phyloP scores from a whole-genome alignment of 1,140 invertebrate species.

The Ceratosolen solmsi region DNA sequence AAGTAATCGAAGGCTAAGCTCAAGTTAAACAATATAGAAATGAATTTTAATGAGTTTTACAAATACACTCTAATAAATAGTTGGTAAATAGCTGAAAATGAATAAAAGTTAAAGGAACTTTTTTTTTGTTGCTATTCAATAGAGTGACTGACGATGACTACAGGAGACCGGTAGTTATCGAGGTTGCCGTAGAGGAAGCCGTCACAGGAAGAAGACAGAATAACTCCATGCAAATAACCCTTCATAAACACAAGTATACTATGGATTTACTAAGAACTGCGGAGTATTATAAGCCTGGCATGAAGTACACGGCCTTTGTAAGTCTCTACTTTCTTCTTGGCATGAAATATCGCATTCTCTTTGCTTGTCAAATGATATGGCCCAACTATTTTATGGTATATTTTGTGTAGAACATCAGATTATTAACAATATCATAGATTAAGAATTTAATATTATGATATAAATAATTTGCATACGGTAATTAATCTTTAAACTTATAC shows the following conservation, averaged over 20 bases:
- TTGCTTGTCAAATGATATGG: no score
- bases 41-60: neutral
- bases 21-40: neutral
- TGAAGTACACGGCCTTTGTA: conserved; percentile 88
- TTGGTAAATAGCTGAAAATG: neutral
- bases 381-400: no score
- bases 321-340: conserved; percentile 61
- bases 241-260: conserved; percentile 88
- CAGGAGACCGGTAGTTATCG: conserved; percentile 82
- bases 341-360: conserved; percentile 21
- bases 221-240: conserved; percentile 79
- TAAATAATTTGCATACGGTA: no score
- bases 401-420: no score
- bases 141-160: conserved; percentile 78
- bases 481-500: no score
- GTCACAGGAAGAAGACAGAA: conserved; percentile 88
- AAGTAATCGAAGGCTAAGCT: neutral
- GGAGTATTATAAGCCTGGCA: conserved; percentile 89
- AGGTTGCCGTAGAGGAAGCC: conserved; percentile 86
- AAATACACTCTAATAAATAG: neutral
- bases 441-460: neutral
- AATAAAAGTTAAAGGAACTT: neutral
- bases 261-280: conserved; percentile 88
- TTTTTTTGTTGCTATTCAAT: neutral
- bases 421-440: neutral